Conservation (phyloP, 2,888 invertebrate genomes). For the Monochamus alternatus region DNA sequence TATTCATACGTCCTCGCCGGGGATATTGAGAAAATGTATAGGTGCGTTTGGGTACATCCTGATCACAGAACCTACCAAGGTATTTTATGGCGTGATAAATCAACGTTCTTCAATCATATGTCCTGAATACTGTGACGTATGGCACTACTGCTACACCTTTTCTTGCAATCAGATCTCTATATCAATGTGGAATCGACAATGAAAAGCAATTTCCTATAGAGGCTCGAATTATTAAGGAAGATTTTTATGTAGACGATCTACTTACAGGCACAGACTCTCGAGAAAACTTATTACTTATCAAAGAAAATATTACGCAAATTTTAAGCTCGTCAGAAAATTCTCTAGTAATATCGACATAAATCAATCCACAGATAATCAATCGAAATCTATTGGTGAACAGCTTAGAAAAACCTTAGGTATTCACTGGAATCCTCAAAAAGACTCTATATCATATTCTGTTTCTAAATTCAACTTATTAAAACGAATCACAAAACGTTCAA, state of each 20-base stretch:
- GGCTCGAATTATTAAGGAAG: slow-evolving; percentile 8
- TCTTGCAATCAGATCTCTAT: background rate
- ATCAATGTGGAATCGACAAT: slow-evolving; percentile 1
- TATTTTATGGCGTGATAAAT: slow-evolving; percentile 3
- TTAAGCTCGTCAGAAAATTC: slow-evolving; percentile 6
- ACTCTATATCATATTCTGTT: slow-evolving; percentile 1
- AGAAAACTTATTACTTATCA: slow-evolving; percentile 7
- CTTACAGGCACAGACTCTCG: background rate
- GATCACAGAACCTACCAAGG: slow-evolving; percentile 5
- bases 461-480: background rate
- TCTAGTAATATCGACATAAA: slow-evolving; percentile 9
- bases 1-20: background rate
- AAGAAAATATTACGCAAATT: slow-evolving; percentile 5
- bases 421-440: slow-evolving; percentile 1
- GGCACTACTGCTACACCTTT: slow-evolving; percentile 5
- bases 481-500: slow-evolving; percentile 8
- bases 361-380: slow-evolving; percentile 1
- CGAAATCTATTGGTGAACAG: background rate
- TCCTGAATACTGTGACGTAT: slow-evolving; percentile 10
- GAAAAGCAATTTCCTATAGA: slow-evolving; percentile 5
- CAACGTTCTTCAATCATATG: slow-evolving; percentile 8
- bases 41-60: slow-evolving; percentile 6
- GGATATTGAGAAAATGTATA: slow-evolving; percentile 3
- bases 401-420: slow-evolving; percentile 9
- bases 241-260: slow-evolving; percentile 16